phyloP scores from a whole-genome alignment of 1,140 invertebrate species.

The Drosophila bifasciata region DNA sequence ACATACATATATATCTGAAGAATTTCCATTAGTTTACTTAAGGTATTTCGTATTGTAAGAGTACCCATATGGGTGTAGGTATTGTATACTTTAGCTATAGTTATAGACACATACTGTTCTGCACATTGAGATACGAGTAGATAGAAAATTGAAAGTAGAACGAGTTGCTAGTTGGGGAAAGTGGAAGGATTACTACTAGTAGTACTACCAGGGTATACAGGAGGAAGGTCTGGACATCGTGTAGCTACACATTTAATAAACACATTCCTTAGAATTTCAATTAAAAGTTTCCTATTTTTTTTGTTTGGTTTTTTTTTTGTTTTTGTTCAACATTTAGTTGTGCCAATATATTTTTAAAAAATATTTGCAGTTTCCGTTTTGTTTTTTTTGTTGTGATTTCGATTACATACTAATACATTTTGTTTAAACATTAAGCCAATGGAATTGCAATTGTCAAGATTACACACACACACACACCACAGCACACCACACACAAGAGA shows the following conservation, averaged over 20 bases:
- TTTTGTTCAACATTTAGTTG: slow-evolving; percentile 48
- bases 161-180: neutral
- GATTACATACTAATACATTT: slow-evolving; percentile 48
- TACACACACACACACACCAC: slow-evolving; percentile 54
- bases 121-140: slow-evolving; percentile 51
- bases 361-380: slow-evolving; percentile 47
- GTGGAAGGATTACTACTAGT: neutral
- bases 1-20: slow-evolving; percentile 34
- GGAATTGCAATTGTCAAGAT: slow-evolving; percentile 47
- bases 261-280: slow-evolving; percentile 32
- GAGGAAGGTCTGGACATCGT: slow-evolving; percentile 17
- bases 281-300: slow-evolving; percentile 18
- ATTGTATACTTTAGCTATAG: slow-evolving; percentile 36
- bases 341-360: slow-evolving; percentile 76
- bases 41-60: slow-evolving; percentile 41
- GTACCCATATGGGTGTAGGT: neutral
- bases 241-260: slow-evolving; percentile 32
- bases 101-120: slow-evolving; percentile 61
- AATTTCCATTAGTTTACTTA: slow-evolving; percentile 57
- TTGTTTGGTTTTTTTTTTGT: slow-evolving; percentile 14
- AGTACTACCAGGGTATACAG: too few species aligned
- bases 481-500: slow-evolving; percentile 6
- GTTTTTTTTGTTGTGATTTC: slow-evolving; percentile 15
- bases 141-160: slow-evolving; percentile 18
- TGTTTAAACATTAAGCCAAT: slow-evolving; percentile 33